phyloP scores from a whole-genome alignment of 2,888 invertebrate species.

The Abrostola tripartita region DNA sequence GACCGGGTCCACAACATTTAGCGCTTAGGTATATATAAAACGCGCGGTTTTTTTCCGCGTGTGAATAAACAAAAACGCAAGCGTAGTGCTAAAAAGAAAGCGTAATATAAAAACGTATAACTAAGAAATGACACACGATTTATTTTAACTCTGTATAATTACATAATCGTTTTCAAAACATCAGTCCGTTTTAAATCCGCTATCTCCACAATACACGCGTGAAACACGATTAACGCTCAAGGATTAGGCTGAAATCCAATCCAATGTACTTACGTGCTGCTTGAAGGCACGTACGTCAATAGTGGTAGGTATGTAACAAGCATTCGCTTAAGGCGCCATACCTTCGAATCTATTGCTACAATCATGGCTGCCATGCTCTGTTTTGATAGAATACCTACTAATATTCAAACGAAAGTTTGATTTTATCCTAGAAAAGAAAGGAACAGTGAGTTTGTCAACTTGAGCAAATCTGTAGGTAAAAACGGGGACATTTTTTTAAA shows the following conservation, averaged over 20 bases:
- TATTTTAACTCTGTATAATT: not conserved
- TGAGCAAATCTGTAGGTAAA: too few species aligned
- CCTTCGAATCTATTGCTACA: conserved; percentile 22
- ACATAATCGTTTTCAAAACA: conserved; percentile 4
- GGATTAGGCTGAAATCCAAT: conserved; percentile 31
- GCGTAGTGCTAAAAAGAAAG: too few species aligned
- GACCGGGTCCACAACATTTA: too few species aligned
- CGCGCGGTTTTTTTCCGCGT: too few species aligned
- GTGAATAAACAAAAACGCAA: too few species aligned
- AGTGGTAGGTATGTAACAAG: conserved; percentile 34
- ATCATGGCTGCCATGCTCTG: not conserved
- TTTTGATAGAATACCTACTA: too few species aligned
- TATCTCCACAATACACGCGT: not conserved
- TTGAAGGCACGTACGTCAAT: conserved; percentile 16
- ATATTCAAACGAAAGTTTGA: too few species aligned
- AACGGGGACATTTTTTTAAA: too few species aligned
- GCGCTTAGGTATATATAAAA: too few species aligned
- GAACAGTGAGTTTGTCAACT: too few species aligned
- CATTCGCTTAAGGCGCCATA: conserved; percentile 27
- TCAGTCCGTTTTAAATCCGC: not conserved
- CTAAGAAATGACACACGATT: not conserved
- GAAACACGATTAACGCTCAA: conserved; percentile 14
- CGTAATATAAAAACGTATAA: too few species aligned
- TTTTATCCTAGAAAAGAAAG: too few species aligned
- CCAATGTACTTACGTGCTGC: conserved; percentile 5